Evolutionary conservation across 2,888 invertebrate genomes (phyloP).

Genomic region (Cynaeus angustus): DNA sequence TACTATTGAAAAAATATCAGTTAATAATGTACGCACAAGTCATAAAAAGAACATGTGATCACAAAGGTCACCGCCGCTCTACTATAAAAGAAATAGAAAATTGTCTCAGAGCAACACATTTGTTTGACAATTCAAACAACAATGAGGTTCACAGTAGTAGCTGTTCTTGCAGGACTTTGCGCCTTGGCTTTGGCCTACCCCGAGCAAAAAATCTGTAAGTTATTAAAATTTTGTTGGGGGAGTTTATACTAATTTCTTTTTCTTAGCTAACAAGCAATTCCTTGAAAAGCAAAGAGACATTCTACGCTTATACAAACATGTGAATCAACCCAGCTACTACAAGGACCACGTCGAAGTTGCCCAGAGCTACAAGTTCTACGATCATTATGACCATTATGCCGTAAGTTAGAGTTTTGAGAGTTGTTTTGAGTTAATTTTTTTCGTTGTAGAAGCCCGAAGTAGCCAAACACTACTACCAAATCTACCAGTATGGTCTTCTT

Average conservation of each 20-base stretch:
- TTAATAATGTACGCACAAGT: neutral
- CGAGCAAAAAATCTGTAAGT: slow-evolving; percentile 69
- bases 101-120: neutral
- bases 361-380: slow-evolving; percentile 75
- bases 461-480: slow-evolving; percentile 75
- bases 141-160: slow-evolving; percentile 56
- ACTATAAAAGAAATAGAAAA: slow-evolving; percentile 11
- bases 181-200: slow-evolving; percentile 68
- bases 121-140: slow-evolving; percentile 21
- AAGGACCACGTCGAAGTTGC: slow-evolving; percentile 75
- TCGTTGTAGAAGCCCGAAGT: slow-evolving; percentile 73
- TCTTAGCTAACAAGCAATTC: slow-evolving; percentile 36
- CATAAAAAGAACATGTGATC: neutral
- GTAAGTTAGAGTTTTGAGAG: neutral
- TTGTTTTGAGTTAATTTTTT: neutral
- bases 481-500: slow-evolving; percentile 75
- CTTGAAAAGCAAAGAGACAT: slow-evolving; percentile 66
- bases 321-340: slow-evolving; percentile 77
- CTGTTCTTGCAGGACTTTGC: slow-evolving; percentile 56
- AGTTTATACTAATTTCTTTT: slow-evolving; percentile 72
- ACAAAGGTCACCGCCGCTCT: neutral
- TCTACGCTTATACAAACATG: slow-evolving; percentile 76
- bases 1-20: neutral
- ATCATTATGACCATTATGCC: slow-evolving; percentile 72
- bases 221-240: slow-evolving; percentile 71